Percentiles rank a stretch among this genome's conserved stretches.
Evolutionary conservation across 2,888 invertebrate species (phyloP).

Genomic region (Tenthredo distinguenda): DNA sequence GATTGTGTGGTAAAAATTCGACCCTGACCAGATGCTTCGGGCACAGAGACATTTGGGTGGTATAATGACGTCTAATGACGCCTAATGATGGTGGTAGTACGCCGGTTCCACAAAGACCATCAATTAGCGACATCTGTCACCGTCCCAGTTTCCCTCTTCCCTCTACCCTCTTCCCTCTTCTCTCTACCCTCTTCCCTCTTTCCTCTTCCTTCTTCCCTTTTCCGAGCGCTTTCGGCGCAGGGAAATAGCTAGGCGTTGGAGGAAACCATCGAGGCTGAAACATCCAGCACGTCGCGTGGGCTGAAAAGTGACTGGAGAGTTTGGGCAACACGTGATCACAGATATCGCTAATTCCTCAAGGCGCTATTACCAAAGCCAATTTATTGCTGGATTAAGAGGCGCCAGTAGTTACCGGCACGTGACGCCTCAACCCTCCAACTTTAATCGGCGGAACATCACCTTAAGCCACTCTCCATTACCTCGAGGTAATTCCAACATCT

Average conservation of each 20-base stretch:
- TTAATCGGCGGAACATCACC: slow-evolving; percentile 25
- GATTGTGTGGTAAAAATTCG: slow-evolving; percentile 7
- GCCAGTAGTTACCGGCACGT: slow-evolving; percentile 44
- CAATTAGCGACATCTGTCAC: slow-evolving; percentile 50
- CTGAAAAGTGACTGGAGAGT: slow-evolving; percentile 60
- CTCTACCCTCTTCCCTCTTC: slow-evolving; percentile 21
- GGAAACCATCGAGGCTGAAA: slow-evolving; percentile 45
- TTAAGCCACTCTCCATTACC: neutral
- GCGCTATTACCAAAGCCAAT: slow-evolving; percentile 64
- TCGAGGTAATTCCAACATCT: neutral
- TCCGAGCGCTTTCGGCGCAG: slow-evolving; percentile 31
- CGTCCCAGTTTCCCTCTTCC: slow-evolving; percentile 59
- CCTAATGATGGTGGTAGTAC: slow-evolving; percentile 35
- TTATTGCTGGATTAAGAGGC: slow-evolving; percentile 63
- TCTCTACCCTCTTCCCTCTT: slow-evolving; percentile 33
- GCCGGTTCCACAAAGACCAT: slow-evolving; percentile 25
- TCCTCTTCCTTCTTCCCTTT: slow-evolving; percentile 24
- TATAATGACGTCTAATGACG: slow-evolving; percentile 45
- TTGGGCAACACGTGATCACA: slow-evolving; percentile 66
- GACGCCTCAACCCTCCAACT: slow-evolving; percentile 22
- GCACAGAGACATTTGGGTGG: slow-evolving; percentile 19
- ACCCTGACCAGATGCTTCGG: slow-evolving; percentile 30
- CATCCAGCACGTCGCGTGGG: slow-evolving; percentile 60
- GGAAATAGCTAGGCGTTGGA: neutral
- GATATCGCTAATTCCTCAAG: slow-evolving; percentile 68